Evolutionary conservation across 2,888 invertebrate genomes (phyloP).

Genomic region (Zaprionus bogoriensis): DNA sequence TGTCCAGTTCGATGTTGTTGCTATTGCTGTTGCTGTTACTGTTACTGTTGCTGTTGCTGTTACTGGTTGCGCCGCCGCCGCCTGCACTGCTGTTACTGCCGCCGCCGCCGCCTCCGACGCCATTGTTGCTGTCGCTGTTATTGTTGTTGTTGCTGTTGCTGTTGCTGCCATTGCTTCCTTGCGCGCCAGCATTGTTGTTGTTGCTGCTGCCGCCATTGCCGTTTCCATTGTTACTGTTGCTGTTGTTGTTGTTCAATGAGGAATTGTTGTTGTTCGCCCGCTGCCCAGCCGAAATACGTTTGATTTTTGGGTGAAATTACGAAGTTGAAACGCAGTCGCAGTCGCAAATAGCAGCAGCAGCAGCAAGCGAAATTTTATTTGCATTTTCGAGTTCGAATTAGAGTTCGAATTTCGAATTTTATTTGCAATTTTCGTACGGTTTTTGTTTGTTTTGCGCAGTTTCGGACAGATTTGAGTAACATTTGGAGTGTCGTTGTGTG

Average conservation of each 20-base stretch:
- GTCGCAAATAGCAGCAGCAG: constrained; percentile 49
- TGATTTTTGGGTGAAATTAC: constrained; percentile 9
- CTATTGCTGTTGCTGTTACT: constrained; percentile 37
- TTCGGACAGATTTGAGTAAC: constrained; percentile 28
- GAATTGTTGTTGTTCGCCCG: constrained; percentile 50
- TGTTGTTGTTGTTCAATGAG: constrained; percentile 34
- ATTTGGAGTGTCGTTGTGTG: constrained; percentile 11
- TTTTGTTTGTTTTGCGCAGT: constrained; percentile 18
- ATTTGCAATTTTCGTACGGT: constrained; percentile 20
- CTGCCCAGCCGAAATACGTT: constrained; percentile 33
- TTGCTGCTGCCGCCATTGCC: no score
- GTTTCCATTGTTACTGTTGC: constrained; percentile 19
- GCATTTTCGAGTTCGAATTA: neutral
- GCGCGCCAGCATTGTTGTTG: constrained; percentile 4
- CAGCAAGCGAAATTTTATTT: constrained; percentile 35
- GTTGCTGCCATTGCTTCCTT: constrained; percentile 18
- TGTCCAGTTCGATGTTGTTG: constrained; percentile 48
- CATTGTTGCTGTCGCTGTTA: constrained; percentile 15
- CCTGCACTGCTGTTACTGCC: constrained; percentile 38
- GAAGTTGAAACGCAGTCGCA: constrained; percentile 29
- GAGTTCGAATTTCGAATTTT: constrained; percentile 4
- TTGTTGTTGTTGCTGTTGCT: constrained; percentile 16
- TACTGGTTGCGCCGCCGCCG: constrained; percentile 34
- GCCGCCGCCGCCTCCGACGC: constrained; percentile 7
- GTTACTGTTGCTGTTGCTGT: constrained; percentile 48